Evolutionary conservation across 2,888 invertebrate species (phyloP).

Genomic region (Brenthis ino): DNA sequence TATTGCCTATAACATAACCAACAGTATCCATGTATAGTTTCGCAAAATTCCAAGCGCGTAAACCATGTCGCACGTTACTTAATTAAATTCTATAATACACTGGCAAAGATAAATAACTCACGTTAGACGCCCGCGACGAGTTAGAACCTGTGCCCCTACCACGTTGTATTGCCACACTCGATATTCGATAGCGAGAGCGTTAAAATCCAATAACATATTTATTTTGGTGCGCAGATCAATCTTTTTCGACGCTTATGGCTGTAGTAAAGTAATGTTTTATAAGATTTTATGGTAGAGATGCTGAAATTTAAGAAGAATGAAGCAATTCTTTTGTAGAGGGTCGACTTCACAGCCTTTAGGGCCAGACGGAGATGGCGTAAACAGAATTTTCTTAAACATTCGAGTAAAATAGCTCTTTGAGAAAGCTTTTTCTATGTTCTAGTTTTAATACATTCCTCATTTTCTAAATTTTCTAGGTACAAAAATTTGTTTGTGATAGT

Average conservation of each 20-base stretch:
- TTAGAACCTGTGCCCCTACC: slow-evolving; percentile 42
- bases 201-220: background rate
- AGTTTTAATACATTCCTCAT: background rate
- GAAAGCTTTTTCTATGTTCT: background rate
- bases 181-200: background rate
- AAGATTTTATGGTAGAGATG: background rate
- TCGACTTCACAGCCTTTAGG: slow-evolving; percentile 42
- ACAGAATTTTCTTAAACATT: slow-evolving; percentile 30
- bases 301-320: slow-evolving; percentile 72
- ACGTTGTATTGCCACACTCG: background rate
- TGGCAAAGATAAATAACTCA: slow-evolving; percentile 77
- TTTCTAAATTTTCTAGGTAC: too few species aligned
- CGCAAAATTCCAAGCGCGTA: slow-evolving; percentile 67
- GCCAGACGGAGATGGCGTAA: slow-evolving; percentile 27
- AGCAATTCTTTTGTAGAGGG: slow-evolving; percentile 65
- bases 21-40: slow-evolving; percentile 37
- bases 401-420: background rate
- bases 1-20: background rate
- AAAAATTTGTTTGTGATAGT: too few species aligned
- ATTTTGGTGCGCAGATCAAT: background rate
- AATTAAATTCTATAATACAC: slow-evolving; percentile 80
- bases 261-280: too few species aligned
- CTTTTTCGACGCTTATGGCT: too few species aligned
- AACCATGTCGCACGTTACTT: slow-evolving; percentile 76
- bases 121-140: slow-evolving; percentile 48